phyloP scores from a whole-genome alignment of 2,113 vertebrate species.

The Columbina picui region DNA sequence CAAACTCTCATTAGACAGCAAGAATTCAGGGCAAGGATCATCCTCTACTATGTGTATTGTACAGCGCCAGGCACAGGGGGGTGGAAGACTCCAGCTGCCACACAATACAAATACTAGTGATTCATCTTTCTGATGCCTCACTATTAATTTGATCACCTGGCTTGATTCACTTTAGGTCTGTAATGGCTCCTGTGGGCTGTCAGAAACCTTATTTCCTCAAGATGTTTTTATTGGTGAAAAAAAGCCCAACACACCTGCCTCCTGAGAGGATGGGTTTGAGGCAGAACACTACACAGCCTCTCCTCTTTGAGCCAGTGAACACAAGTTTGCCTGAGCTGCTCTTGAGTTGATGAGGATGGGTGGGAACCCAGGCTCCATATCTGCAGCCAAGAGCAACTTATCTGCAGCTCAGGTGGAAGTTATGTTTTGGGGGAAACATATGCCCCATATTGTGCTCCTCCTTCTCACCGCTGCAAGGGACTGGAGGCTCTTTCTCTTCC shows the following conservation, averaged over 20 bases:
- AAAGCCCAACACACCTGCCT: neutral
- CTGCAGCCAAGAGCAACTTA: neutral
- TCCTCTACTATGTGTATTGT: neutral
- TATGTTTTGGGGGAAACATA: neutral
- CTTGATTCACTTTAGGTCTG: constrained; percentile 5
- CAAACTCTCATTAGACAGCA: neutral
- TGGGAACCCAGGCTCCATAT: neutral
- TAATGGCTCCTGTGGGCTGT: neutral
- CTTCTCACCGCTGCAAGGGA: neutral
- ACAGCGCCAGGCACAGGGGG: neutral
- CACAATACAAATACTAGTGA: neutral
- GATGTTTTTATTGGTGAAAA: neutral
- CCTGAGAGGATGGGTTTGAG: neutral
- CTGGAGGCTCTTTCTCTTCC: neutral
- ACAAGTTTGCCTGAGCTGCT: neutral
- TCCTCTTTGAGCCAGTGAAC: neutral
- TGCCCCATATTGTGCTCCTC: neutral
- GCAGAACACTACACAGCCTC: neutral
- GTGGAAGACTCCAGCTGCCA: neutral
- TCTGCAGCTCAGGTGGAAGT: neutral
- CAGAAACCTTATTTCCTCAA: constrained; percentile 27
- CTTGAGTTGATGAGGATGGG: neutral
- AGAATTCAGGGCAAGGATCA: neutral
- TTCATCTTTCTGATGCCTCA: constrained; percentile 14
- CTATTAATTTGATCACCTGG: constrained; percentile 21